Base-by-base conservation (phyloP, 2,888 invertebrate species). In the Camptogramma bilineatum region DNA sequence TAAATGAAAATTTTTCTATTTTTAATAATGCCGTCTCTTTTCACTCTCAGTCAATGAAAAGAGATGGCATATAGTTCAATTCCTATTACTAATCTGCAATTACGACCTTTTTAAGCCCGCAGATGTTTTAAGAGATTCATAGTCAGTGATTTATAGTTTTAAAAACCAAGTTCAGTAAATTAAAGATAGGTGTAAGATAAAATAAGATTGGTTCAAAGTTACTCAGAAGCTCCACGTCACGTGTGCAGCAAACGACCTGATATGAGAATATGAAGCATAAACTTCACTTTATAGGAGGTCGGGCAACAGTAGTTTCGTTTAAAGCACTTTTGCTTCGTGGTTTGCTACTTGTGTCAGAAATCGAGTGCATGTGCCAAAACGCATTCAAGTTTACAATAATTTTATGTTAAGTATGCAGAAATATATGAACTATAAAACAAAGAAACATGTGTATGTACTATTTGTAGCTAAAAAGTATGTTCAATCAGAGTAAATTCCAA, bases 251-350 rank as follows among this genome's bases (percentile, higher is more conserved):
- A 65, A 63, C 64, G 52, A 54, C 53, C 52, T 34, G 47, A 63
- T 42, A 44, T 31, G 55, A 47, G 55, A 42, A 54, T 62, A 48
- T 59, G 52, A 64, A 55, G 66, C 64, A 67, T 66, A 68, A 66
- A 70, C 70, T 68, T 34, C 34, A 56, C 50, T 65, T 62, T 64
- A 66, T 68, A 67, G 64, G 47, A 60, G 51, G 50, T 59, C 39
- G 65, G 64, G 61, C 56, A 54, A 58, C 57, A 58, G 51, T 62
- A 66, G 53, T 71, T 64, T 48, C 47, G 50, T 51, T 66, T 58
- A 62, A 65, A 62, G 64, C 48, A 68, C 60, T 54, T 61, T 54
- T 61, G 47, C 62, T 64, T 52, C 39, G 51, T 42, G 53, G 59
- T 24, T 61, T 34, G 21, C 57, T 58, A 52, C 52, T 65, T 55